phyloP scores from a whole-genome alignment of 2,888 invertebrate genomes.

The Drosophila setosimentum region DNA sequence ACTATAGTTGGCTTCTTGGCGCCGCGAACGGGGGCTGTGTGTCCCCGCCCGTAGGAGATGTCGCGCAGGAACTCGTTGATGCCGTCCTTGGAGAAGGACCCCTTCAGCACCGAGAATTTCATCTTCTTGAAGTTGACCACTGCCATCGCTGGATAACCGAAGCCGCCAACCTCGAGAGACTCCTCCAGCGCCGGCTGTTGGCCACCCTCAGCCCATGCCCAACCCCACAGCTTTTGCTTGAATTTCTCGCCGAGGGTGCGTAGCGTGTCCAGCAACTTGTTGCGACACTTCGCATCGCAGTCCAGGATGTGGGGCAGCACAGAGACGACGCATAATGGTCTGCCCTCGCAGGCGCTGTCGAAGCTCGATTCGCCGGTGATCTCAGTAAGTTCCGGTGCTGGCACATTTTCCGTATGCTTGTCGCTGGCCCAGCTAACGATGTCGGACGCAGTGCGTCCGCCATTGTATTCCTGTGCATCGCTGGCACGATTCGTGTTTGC shows the following conservation, averaged over 20 bases:
- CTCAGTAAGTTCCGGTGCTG: slow-evolving; percentile 95
- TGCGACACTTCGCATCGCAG: slow-evolving; percentile 96
- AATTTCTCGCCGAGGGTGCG: slow-evolving; percentile 93
- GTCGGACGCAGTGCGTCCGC: slow-evolving; percentile 95
- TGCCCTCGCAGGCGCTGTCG: slow-evolving; percentile 92
- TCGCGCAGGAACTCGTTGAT: slow-evolving; percentile 98
- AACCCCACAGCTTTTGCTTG: slow-evolving; percentile 98
- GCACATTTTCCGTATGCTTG: slow-evolving; percentile 93
- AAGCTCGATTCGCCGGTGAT: slow-evolving; percentile 88
- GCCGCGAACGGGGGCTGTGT: slow-evolving; percentile 94
- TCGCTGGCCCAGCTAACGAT: slow-evolving; percentile 96
- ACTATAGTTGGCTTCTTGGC: slow-evolving; percentile 91
- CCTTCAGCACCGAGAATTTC: slow-evolving; percentile 96
- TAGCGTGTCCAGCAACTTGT: slow-evolving; percentile 92
- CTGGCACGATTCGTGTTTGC: slow-evolving; percentile 91
- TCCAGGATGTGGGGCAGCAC: slow-evolving; percentile 98
- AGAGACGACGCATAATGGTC: slow-evolving; percentile 95
- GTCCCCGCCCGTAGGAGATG: slow-evolving; percentile 96
- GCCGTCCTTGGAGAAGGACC: slow-evolving; percentile 97
- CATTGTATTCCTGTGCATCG: slow-evolving; percentile 94
- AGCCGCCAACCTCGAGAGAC: slow-evolving; percentile 97
- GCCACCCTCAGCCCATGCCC: slow-evolving; percentile 98
- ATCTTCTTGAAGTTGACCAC: slow-evolving; percentile 98
- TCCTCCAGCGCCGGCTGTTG: slow-evolving; percentile 94
- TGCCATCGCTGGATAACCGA: slow-evolving; percentile 99